Evolutionary conservation across 1,140 invertebrate species (phyloP), one percentile per base, ranked within the genome.

Genomic region (Drosophila azteca): DNA sequence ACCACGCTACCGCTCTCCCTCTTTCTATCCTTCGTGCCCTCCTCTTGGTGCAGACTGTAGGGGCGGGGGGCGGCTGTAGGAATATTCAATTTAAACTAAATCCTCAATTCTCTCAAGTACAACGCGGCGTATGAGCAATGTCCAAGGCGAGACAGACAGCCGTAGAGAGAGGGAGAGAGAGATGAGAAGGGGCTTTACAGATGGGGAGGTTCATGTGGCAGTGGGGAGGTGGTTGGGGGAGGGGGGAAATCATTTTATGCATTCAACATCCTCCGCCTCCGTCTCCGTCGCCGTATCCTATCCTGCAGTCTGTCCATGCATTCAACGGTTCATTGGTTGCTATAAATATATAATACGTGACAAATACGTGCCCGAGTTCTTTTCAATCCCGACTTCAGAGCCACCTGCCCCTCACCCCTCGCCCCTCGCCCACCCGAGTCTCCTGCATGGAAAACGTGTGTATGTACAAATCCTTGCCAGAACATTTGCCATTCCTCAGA

Each of bases 291-390:
- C 29, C 35, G 35, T 39, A 5, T 39, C 35, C 69, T 73, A 75
- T 65, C 57, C 45, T 65, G 69, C 45, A 66, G 67, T 64, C 46
- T 64, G 73, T 76, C 65, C 82, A 77, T 88, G 82, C 83, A 88
- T 87, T 87, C 82, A 88, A 85, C 79, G 82, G 82, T 85, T 85
- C 82, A 87, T 87, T 87, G 82, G 78, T 88, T 88, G 83, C 83
- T 88, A 87, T 87, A 87, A 87, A 87, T 87, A 87, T 87, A 87
- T 87, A 87, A 87, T 87, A 87, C 82, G 82, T 87, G 82, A 87
- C 83, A 87, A 87, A 87, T 87, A 87, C 82, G 82, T 87, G 82
- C 83, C 35, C 84, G 82, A 87, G 83, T 83, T 87, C 82, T 79
- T 83, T 87, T 85, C 82, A 85, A 85, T 85, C 79, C 82, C 62